Conservation (phyloP, 2,797 vertebrate genomes). For the Myripristis jacobus region DNA sequence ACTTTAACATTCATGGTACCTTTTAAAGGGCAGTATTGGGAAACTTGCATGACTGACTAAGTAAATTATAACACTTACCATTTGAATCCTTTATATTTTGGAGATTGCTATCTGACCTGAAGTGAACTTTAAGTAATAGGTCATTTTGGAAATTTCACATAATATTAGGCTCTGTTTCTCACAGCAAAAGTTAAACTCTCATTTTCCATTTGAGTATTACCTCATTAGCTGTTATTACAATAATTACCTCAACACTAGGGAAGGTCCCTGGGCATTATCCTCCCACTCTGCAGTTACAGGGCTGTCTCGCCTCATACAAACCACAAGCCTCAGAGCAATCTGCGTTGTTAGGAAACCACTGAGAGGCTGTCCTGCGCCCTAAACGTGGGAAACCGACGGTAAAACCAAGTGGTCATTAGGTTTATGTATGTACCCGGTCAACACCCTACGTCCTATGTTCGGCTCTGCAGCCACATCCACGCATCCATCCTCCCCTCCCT, state of each 20-base stretch:
- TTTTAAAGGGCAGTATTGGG: no score
- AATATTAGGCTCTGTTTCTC: neutral
- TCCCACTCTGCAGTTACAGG: conserved; percentile 8
- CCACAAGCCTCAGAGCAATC: conserved; percentile 9
- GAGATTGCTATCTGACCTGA: no score
- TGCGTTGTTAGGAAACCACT: conserved; percentile 30
- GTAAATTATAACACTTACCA: neutral
- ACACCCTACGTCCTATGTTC: conserved; percentile 30
- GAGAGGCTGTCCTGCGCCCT: conserved; percentile 17
- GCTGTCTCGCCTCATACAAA: conserved; percentile 16
- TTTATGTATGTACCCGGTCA: conserved; percentile 8
- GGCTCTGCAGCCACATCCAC: conserved; percentile 11
- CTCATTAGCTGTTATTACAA: conserved; percentile 18
- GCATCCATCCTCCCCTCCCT: conserved; percentile 17
- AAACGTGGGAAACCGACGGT: conserved; percentile 47
- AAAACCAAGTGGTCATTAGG: conserved; percentile 43
- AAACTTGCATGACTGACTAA: neutral
- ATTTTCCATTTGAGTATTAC: neutral
- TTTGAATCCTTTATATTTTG: neutral
- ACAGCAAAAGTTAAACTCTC: neutral
- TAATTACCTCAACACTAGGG: neutral
- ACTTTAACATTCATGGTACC: no score
- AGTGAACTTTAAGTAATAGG: no score
- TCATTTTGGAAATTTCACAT: neutral
- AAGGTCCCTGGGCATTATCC: neutral